Percentiles rank a stretch among this genome's conserved stretches.
phyloP scores from a whole-genome alignment of 2,888 invertebrate genomes.

The Argynnis bischoffii region DNA sequence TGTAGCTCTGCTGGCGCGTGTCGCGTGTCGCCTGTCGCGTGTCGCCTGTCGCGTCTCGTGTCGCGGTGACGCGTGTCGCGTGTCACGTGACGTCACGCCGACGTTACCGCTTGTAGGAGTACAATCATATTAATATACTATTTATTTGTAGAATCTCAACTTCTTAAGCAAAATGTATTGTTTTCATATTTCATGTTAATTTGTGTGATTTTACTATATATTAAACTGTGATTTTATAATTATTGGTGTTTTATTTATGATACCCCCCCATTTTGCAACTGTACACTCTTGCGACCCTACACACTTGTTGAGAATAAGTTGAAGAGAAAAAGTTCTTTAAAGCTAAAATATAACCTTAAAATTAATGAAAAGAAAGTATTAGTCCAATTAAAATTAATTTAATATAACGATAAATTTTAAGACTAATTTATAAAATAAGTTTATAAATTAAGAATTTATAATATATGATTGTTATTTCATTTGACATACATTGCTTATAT shows the following conservation, averaged over 20 bases:
- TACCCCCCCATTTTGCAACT: neutral
- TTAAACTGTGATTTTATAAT: constrained; percentile 58
- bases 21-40: too few relatives aligned
- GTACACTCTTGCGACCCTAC: neutral
- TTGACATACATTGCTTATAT: too few relatives aligned
- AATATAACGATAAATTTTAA: too few relatives aligned
- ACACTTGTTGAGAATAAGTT: neutral
- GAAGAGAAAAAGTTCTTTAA: too few relatives aligned
- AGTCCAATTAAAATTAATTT: too few relatives aligned
- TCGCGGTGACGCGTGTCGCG: too few relatives aligned
- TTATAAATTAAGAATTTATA: too few relatives aligned
- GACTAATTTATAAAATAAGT: too few relatives aligned
- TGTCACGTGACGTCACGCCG: constrained; percentile 27
- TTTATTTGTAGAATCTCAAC: constrained; percentile 38
- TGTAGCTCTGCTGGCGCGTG: constrained; percentile 6
- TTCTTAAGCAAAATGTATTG: constrained; percentile 34
- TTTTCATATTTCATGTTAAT: constrained; percentile 41
- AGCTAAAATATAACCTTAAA: too few relatives aligned
- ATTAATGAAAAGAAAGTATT: too few relatives aligned
- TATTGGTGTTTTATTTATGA: constrained; percentile 40
- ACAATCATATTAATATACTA: constrained; percentile 39
- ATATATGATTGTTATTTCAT: too few relatives aligned
- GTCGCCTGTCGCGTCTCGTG: neutral
- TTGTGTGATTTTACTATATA: constrained; percentile 59
- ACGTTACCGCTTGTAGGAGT: constrained; percentile 56